Evolutionary conservation across 2,797 vertebrate genomes (phyloP).

Genomic region (Poecilia gillii): DNA sequence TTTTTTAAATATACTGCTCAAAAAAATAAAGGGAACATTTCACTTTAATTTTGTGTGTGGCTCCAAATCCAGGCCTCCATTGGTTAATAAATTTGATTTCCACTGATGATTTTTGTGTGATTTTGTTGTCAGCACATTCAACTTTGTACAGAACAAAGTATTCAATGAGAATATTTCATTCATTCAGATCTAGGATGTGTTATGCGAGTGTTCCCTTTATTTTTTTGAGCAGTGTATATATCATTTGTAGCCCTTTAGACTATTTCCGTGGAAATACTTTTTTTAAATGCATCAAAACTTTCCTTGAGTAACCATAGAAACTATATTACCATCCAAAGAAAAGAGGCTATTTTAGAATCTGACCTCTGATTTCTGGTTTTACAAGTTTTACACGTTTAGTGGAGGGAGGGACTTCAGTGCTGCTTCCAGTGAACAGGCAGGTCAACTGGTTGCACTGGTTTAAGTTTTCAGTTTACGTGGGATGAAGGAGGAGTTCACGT

Average conservation of each 20-base stretch:
- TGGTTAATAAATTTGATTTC: too few relatives aligned
- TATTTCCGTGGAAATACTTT: background rate
- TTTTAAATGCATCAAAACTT: background rate
- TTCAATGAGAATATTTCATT: too few relatives aligned
- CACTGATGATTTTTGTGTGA: too few relatives aligned
- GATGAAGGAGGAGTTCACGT: conserved; percentile 26
- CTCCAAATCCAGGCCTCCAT: too few relatives aligned
- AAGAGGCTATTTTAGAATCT: background rate
- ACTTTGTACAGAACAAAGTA: too few relatives aligned
- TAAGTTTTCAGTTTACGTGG: conserved; percentile 8
- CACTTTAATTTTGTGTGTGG: too few relatives aligned
- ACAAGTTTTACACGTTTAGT: background rate
- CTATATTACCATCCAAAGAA: background rate
- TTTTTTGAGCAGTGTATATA: background rate
- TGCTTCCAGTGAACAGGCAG: conserved; percentile 10
- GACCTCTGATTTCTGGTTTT: background rate
- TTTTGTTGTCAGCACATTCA: too few relatives aligned
- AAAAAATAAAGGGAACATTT: too few relatives aligned
- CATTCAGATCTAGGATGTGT: too few relatives aligned
- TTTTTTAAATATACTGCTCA: too few relatives aligned
- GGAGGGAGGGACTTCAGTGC: conserved; percentile 12
- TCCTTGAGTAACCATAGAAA: background rate
- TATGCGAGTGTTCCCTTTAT: too few relatives aligned
- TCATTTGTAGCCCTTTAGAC: background rate
- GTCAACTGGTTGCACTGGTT: conserved; percentile 28